Evolutionary conservation across 2,797 vertebrate genomes (phyloP), one percentile per base, ranked within the genome.

Genomic region (Trematomus bernacchii): DNA sequence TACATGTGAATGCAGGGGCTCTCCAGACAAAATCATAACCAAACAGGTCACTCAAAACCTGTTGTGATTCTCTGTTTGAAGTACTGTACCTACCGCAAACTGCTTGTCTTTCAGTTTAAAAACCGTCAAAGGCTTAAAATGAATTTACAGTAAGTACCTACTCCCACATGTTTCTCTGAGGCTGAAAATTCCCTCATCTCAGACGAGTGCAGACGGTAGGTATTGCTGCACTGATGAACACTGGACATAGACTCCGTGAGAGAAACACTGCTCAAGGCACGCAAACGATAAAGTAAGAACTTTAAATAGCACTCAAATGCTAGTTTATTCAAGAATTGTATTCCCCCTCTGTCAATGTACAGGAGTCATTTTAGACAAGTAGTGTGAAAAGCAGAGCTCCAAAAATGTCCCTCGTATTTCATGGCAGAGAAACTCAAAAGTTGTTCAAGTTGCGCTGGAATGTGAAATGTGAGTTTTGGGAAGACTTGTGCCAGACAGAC

Each of bases 381-480:
- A 0, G 63, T 86, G 82, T 57, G 58, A 84, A 83, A 80, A 80
- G 69, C 8, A 2, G 43, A 30, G 66, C 72, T 83, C 37, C 11
- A 60, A 50, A 83, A 66, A 61, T 14, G 60, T 65, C 57, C 18
- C 66, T 72, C 9, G 3, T 69, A 44, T 87, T 86, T 77, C 71
- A 68, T 68, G 71, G 83, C 71, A 80, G 79, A 78, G 61, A 86
- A 86, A 85, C 72, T 77, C 53, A 79, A 77, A 84, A 86, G 80
- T 87, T 64, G 73, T 73, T 81, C 80, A 63, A 73, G 82, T 91
- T 83, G 77, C 64, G 46, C 58, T 87, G 80, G 85, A 88, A 89
- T 89, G 90, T 90, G 84, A 93, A 91, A 92, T 83, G 78, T 83
- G 77, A 86, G 79, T 88, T 89, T 75, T 77, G 65, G 81, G 85